Evolutionary conservation across 2,113 vertebrate genomes (phyloP).

Genomic region (Oceanodroma tethys): DNA sequence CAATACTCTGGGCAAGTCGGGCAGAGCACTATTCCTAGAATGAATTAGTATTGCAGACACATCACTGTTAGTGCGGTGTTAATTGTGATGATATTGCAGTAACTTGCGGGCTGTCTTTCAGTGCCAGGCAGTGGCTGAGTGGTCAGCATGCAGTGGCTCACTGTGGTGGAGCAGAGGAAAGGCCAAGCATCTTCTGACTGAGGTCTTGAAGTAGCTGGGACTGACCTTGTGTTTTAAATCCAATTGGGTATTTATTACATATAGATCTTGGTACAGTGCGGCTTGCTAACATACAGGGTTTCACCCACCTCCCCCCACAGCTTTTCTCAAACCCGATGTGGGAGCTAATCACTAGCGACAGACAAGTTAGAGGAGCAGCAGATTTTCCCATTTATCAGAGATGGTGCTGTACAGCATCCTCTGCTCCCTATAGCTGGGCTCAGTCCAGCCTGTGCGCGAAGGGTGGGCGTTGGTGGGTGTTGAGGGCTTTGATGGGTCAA

Average conservation of each 20-base stretch:
- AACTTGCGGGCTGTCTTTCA: background rate
- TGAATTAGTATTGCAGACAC: background rate
- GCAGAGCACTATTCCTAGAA: background rate
- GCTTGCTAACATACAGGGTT: background rate
- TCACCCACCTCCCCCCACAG: background rate
- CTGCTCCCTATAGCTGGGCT: background rate
- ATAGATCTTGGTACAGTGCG: background rate
- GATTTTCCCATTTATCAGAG: background rate
- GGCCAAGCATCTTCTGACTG: background rate
- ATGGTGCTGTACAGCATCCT: background rate
- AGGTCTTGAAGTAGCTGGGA: background rate
- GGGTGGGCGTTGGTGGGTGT: background rate
- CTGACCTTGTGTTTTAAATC: background rate
- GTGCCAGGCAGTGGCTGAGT: background rate
- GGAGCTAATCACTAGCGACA: background rate
- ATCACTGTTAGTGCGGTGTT: accelerated
- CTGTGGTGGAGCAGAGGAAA: background rate
- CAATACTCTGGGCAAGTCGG: background rate
- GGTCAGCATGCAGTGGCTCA: background rate
- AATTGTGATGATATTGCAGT: background rate
- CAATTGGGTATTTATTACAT: background rate
- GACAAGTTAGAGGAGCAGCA: background rate
- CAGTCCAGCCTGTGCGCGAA: background rate
- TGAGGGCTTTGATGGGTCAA: background rate
- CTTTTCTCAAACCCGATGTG: background rate